Percentiles rank a stretch among this genome's conserved stretches.
Conservation (phyloP, 2,888 invertebrate species). For the Noctua fimbriata region DNA sequence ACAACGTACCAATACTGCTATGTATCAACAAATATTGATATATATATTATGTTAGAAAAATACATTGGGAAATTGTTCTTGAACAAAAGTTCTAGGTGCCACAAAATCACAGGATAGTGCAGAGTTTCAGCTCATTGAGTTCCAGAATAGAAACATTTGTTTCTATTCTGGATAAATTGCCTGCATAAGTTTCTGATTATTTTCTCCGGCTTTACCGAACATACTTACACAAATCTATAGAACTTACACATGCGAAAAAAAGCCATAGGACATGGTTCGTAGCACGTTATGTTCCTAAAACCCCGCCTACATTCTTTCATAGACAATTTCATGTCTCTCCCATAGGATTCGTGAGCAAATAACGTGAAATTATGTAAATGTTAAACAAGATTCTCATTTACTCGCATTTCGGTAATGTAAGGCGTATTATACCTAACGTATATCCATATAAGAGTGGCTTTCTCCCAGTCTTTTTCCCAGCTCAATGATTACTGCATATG, state of each 20-base stretch:
- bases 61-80: background rate
- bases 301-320: slow-evolving; percentile 43
- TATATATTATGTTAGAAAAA: background rate
- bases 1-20: background rate
- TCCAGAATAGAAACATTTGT: slow-evolving; percentile 5
- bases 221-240: background rate
- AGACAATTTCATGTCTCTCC: slow-evolving; percentile 51
- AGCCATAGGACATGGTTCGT: background rate
- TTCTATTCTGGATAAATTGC: no score
- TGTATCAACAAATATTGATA: no score
- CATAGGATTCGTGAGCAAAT: slow-evolving; percentile 47
- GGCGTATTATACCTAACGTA: slow-evolving; percentile 5
- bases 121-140: background rate
- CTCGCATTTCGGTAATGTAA: slow-evolving; percentile 22
- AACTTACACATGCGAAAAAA: background rate
- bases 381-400: slow-evolving; percentile 48
- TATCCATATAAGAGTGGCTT: background rate
- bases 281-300: slow-evolving; percentile 1
- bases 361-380: slow-evolving; percentile 63
- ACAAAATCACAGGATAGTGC: background rate
- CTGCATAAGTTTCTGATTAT: background rate
- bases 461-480: slow-evolving; percentile 16
- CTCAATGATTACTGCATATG: background rate
- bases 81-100: background rate
- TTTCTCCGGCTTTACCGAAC: background rate